These are phyloP conservation scores for Hofmannophila pseudospretella DNA, from an alignment of 2,888 invertebrate genomes.

Conservation along the genomic window DNA sequence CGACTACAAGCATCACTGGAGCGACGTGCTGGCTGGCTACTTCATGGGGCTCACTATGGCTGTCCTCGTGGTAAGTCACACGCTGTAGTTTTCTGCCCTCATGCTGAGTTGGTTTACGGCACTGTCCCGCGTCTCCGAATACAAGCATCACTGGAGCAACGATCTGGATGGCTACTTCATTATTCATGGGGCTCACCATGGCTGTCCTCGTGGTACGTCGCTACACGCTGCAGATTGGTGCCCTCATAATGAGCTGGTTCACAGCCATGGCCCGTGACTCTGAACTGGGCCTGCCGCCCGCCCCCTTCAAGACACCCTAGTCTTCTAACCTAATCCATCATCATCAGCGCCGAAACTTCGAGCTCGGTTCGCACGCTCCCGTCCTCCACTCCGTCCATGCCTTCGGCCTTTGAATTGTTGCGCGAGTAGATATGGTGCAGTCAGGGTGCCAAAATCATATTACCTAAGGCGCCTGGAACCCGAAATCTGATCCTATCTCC, in stretches of 20 bases:
- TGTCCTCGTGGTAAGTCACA: slow-evolving; percentile 83
- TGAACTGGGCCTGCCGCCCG: too few relatives aligned
- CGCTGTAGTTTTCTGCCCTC: slow-evolving; percentile 87
- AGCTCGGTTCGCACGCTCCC: too few relatives aligned
- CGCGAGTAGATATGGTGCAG: too few relatives aligned
- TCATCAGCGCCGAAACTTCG: too few relatives aligned
- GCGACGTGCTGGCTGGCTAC: slow-evolving; percentile 93
- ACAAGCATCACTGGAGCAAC: slow-evolving; percentile 99
- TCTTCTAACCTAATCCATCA: too few relatives aligned
- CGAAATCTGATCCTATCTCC: too few relatives aligned
- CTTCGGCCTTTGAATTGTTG: too few relatives aligned
- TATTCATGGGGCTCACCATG: slow-evolving; percentile 78
- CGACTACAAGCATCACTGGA: slow-evolving; percentile 98
- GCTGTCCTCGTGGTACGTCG: slow-evolving; percentile 84
- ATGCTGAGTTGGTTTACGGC: slow-evolving; percentile 91
- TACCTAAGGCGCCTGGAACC: too few relatives aligned
- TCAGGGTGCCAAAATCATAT: too few relatives aligned
- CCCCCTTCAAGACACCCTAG: too few relatives aligned
- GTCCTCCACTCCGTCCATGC: too few relatives aligned
- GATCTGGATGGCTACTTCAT: slow-evolving; percentile 87
- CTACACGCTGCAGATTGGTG: slow-evolving; percentile 88
- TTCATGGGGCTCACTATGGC: slow-evolving; percentile 82
- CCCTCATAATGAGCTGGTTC: slow-evolving; percentile 88
- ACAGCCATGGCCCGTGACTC: slow-evolving; percentile 93
- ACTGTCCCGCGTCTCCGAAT: slow-evolving; percentile 93